Evolutionary conservation across 2,797 vertebrate genomes (phyloP).

Genomic region (Scomberomorus guttatus): DNA sequence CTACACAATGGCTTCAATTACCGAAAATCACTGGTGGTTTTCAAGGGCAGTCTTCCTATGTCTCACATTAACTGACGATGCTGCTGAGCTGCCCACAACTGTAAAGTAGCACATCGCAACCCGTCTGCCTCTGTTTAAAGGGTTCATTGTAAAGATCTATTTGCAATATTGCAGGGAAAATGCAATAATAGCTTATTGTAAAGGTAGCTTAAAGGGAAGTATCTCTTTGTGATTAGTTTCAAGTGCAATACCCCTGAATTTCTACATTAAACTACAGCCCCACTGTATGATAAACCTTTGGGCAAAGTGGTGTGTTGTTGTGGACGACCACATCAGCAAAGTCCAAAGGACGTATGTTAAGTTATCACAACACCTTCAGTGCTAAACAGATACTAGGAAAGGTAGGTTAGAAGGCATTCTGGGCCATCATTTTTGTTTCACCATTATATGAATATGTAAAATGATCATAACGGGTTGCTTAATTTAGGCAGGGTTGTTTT

Average conservation of each 20-base stretch:
- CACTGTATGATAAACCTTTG: neutral
- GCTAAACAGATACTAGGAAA: neutral
- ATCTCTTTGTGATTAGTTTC: conserved; percentile 43
- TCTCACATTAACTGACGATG: neutral
- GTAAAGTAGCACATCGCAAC: neutral
- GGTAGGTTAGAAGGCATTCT: neutral
- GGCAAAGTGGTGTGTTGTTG: neutral
- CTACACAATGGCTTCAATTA: neutral
- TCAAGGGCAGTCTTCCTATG: neutral
- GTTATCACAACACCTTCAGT: neutral
- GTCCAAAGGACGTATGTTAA: neutral
- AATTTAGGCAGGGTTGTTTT: neutral
- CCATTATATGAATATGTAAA: neutral
- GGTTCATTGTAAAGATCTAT: conserved; percentile 20
- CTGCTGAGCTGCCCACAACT: neutral
- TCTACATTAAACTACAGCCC: neutral
- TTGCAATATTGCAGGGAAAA: conserved; percentile 24
- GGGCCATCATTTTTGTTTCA: neutral
- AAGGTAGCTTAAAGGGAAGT: conserved; percentile 63
- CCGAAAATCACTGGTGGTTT: conserved; percentile 18
- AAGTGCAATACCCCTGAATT: conserved; percentile 12
- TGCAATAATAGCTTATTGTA: conserved; percentile 5
- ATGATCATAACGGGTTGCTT: neutral
- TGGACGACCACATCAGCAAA: neutral
- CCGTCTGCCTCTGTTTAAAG: conserved; percentile 46